Percentiles rank a stretch among this genome's conserved stretches.
These are phyloP conservation scores for Nanger granti DNA, from an alignment of 2,113 vertebrate genomes.

Conservation along the genomic window DNA sequence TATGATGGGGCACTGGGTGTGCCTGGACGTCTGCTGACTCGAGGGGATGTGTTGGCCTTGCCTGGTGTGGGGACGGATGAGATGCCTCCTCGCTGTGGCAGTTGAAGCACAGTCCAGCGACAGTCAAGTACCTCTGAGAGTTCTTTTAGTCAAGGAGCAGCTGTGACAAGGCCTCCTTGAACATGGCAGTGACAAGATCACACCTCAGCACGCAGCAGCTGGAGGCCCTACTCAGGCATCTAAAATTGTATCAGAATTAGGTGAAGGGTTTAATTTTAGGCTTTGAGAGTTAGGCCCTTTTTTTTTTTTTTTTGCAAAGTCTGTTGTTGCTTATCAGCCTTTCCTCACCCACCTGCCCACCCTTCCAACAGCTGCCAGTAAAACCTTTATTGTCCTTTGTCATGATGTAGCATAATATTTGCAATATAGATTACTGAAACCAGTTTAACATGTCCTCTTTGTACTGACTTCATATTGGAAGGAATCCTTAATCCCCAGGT, in stretches of 20 bases:
- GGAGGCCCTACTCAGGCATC: neutral
- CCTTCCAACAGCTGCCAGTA: neutral
- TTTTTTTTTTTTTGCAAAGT: neutral
- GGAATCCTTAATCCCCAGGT: neutral
- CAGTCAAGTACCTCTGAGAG: neutral
- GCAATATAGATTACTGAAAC: neutral
- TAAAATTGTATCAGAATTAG: conserved; percentile 42
- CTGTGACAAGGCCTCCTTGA: neutral
- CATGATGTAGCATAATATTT: neutral
- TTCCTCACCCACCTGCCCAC: neutral
- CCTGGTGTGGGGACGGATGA: neutral
- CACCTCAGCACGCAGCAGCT: neutral
- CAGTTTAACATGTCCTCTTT: neutral
- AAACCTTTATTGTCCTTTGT: neutral
- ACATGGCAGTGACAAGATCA: neutral
- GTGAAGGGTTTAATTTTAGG: conserved; percentile 62
- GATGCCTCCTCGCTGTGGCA: neutral
- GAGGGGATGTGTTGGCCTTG: neutral
- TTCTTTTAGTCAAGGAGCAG: neutral
- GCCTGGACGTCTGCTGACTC: neutral
- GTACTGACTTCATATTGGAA: neutral
- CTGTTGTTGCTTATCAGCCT: neutral
- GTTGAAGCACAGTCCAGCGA: neutral
- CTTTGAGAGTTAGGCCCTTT: neutral
- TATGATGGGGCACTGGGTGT: neutral